Evolutionary conservation across 2,888 invertebrate genomes (phyloP), one percentile per base, ranked within the genome.

Genomic region (Papilio protenor): DNA sequence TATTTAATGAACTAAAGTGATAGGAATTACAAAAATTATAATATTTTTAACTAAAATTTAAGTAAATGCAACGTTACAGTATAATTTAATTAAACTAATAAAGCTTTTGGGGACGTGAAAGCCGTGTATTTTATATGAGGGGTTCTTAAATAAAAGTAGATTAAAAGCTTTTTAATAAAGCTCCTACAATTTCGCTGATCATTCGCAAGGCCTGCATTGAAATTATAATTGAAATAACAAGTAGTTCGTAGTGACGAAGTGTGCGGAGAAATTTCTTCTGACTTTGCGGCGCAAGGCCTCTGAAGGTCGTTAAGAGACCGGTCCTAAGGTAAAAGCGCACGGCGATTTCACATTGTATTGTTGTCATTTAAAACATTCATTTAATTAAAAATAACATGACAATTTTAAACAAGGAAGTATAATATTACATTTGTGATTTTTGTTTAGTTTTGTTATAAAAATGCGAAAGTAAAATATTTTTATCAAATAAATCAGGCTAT

Each of bases 221-320:
- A 66, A 66, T n/a, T 66, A 66, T 66, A 61, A 61, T 27, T 61
- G 27, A 61, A 61, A 61, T 27, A 45, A 57, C 57, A 55, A 21
- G 74, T 49, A 40, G 57, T 57, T 10, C 55, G 61, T 69, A 40
- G 23, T 52, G 49, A 21, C 14, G 1, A 23, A 74, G 47, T 73
- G 45, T 27, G 8, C 57, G 59, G 61, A 70, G 77, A 75, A 74
- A 77, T 71, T 70, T 69, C 49, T 45, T 57, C 23, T 47, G 16
- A 14, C 12, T 21, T 52, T n/a, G 47, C 66, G 21, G 52, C 77
- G 79, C 82, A 82, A 80, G 82, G 80, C 80, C 81, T 81, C 80
- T 82, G 83, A 83, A 83, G 82, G 82, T 81, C 83, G 82, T 73
- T 61, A 75, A 79, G 77, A 80, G 81, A 80, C 33, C 61, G 75